Base-by-base conservation (phyloP, 2,888 invertebrate species). In the Andrena praecox region DNA sequence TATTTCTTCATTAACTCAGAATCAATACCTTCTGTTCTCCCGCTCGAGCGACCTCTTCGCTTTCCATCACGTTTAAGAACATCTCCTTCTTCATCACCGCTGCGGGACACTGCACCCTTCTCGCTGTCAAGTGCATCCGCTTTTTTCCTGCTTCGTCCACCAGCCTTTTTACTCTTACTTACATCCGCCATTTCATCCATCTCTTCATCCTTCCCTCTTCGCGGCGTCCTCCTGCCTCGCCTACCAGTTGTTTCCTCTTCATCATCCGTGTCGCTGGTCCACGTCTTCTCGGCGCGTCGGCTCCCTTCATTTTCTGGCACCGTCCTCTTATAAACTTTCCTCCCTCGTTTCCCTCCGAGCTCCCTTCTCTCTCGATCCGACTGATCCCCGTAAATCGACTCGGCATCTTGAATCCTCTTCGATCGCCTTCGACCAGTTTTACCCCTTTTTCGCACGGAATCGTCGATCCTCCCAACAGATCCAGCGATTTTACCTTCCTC, bases 21-120 rank as follows among this genome's bases (percentile, higher is more conserved):
- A 70, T 79, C 72, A 50, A 31, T 66, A 50, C 33, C 66, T 27
- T 72, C 59, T 20, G 24, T 31, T 8, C 24, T 67, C 12, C 8
- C 35, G 54, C 56, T 60, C 33, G 48, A 69, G 20, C 64, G 73
- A 60, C 8, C 63, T 42, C 48, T 74, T 33, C 76, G 52, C 48
- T 71, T 80, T 52, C 68, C 63, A 33, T 50, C 67, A 64, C 52
- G 48, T 33, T 70, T 72, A 71, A 16, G 67, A 80, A 77, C 60
- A 76, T 77, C 69, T 77, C 62, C 63, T 66, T 85, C 84, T 78
- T 84, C 77, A 80, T 82, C 73, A 73, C 50, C 42, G 7, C 20
- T 20, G 60, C 16, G 35, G 75, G 77, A 67, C 64, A n/a, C 62
- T 20, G 52, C 60, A 64, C 48, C 77, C 71, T n/a, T 59, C 29